A percentile compares a stretch with the other conserved stretches of the same genome.
Conservation (phyloP, 2,797 vertebrate genomes). For the Chaenodraco wilsoni region DNA sequence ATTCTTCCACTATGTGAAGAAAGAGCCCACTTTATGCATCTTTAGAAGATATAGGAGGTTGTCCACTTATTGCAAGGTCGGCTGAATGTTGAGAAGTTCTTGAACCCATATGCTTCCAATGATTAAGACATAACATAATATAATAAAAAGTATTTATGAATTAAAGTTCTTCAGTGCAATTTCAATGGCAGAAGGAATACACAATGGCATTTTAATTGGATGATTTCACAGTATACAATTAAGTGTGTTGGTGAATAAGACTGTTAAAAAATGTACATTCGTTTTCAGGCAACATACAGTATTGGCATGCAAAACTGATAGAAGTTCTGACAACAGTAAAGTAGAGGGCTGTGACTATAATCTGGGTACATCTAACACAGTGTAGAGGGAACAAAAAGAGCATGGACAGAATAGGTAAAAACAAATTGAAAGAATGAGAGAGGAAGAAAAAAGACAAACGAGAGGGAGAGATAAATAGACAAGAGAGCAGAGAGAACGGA, state of each 20-base stretch:
- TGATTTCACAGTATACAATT: background rate
- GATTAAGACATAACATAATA: background rate
- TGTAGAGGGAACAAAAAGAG: conserved; percentile 22
- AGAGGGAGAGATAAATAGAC: conserved; percentile 36
- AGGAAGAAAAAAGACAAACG: conserved; percentile 6
- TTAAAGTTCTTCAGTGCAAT: background rate
- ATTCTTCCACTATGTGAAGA: no score
- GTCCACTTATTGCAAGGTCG: background rate
- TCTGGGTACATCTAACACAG: background rate
- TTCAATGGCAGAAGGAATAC: background rate
- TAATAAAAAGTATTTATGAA: background rate
- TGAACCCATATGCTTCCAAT: background rate
- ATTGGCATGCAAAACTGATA: conserved; percentile 11
- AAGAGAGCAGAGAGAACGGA: conserved; percentile 12
- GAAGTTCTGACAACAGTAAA: conserved; percentile 19
- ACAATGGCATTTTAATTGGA: background rate
- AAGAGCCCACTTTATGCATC: background rate
- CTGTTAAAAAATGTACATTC: background rate
- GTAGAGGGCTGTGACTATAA: conserved; percentile 11
- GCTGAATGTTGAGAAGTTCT: background rate
- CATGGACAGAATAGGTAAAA: background rate
- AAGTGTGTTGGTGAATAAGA: background rate
- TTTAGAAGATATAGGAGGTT: background rate
- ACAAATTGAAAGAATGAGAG: background rate
- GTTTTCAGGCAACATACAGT: background rate